A percentile compares a stretch with the other conserved stretches of the same genome.
Conservation (phyloP, 1,140 invertebrate genomes). For the Telenomus remus region DNA sequence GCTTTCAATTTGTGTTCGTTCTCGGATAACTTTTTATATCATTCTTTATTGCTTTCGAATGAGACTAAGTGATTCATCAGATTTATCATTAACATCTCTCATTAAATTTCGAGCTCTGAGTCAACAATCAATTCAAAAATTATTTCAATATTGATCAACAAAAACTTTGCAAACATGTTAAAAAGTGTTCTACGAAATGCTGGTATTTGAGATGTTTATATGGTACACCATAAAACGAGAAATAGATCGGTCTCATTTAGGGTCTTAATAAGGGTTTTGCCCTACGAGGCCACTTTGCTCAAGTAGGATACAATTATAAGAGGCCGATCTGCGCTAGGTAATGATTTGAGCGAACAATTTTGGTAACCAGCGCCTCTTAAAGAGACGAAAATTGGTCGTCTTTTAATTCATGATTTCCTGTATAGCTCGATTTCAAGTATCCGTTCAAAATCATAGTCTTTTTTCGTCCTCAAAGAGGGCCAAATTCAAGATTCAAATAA, state of each 20-base stretch:
- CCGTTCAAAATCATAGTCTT: background rate
- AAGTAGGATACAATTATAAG: slow-evolving; percentile 52
- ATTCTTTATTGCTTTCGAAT: slow-evolving; percentile 14
- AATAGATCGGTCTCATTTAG: slow-evolving; percentile 61
- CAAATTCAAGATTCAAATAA: slow-evolving; percentile 17
- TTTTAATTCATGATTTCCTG: slow-evolving; percentile 40
- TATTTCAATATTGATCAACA: too few relatives aligned
- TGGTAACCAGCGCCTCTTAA: slow-evolving; percentile 63
- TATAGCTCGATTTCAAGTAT: slow-evolving; percentile 31
- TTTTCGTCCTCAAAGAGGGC: background rate
- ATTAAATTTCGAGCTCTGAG: too few relatives aligned
- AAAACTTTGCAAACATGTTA: background rate
- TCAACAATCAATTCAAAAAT: too few relatives aligned
- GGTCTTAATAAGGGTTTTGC: slow-evolving; percentile 55
- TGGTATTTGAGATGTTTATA: slow-evolving; percentile 10
- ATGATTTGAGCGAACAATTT: slow-evolving; percentile 63
- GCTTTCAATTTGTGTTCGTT: slow-evolving; percentile 37
- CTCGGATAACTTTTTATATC: slow-evolving; percentile 17
- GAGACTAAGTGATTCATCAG: slow-evolving; percentile 3
- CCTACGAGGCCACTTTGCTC: slow-evolving; percentile 56
- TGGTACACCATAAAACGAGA: slow-evolving; percentile 28
- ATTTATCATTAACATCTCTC: too few relatives aligned
- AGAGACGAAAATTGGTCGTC: slow-evolving; percentile 49
- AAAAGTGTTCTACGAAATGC: too few relatives aligned
- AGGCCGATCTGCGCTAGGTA: slow-evolving; percentile 28